Conservation (phyloP, 2,888 invertebrate genomes). For the Volucella zonaria region DNA sequence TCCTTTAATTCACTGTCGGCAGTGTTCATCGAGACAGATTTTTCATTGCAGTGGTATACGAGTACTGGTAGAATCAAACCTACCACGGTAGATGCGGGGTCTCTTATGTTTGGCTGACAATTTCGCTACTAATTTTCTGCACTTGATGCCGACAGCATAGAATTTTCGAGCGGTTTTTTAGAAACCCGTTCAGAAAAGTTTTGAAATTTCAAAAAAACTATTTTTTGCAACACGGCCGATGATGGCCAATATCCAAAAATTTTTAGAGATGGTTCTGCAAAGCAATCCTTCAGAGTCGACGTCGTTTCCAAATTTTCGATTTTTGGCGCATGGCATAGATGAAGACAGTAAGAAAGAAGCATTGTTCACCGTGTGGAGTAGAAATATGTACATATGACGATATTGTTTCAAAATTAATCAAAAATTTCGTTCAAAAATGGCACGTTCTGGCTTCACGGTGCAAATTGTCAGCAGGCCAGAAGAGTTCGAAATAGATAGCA, state of each 20-base stretch:
- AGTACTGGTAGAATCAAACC: too few relatives aligned
- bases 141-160: too few relatives aligned
- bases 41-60: too few relatives aligned
- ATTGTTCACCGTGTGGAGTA: background rate
- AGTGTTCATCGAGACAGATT: too few relatives aligned
- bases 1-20: too few relatives aligned
- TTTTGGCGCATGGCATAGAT: slow-evolving; percentile 12
- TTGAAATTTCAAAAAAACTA: too few relatives aligned
- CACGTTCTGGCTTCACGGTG: slow-evolving; percentile 13
- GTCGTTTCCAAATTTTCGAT: slow-evolving; percentile 21
- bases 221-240: background rate
- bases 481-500: slow-evolving; percentile 8
- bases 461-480: slow-evolving; percentile 17
- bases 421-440: slow-evolving; percentile 15
- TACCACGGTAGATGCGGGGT: too few relatives aligned
- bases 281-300: slow-evolving; percentile 13
- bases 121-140: too few relatives aligned
- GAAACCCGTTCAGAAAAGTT: too few relatives aligned
- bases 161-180: too few relatives aligned
- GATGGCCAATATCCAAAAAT: slow-evolving; percentile 9
- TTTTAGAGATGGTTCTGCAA: slow-evolving; percentile 1
- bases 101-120: too few relatives aligned
- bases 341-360: background rate
- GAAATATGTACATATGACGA: background rate
- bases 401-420: background rate